Evolutionary conservation across 92 coral and sea anemone genomes (phyloP), one percentile per base, ranked within the genome.

Genomic region (Parazoanthus darwini): DNA sequence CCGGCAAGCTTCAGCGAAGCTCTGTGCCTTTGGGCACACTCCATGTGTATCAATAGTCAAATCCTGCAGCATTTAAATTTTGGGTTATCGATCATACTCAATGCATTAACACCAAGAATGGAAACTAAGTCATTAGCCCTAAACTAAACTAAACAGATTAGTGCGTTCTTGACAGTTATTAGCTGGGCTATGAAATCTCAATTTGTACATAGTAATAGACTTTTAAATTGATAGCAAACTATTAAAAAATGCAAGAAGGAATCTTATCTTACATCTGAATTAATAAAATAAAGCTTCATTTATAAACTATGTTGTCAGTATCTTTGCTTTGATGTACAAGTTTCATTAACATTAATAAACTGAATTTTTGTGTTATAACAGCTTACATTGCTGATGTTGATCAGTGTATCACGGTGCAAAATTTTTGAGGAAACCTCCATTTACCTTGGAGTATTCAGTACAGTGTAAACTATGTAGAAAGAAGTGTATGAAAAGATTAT

Each of bases 21-120:
- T 97, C 99, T 37, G 92, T 97, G 26, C 97, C 95, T 38, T 54
- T 97, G 14, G 99, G 99, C 38, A 95, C 95, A 23, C 85, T 95
- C 68, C 86, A 92, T 38, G 6, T 79, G 18, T 93, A 92, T 66
- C 91, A 81, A 43, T 86, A 78, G 59, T 20, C 0, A 8, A 20
- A 63, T 33, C 11, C 9, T 15, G 43, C 3, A 25, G 20, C 26
- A 26, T 36, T 80, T 2, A 14, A 22, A 6, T 20, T 63, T 18
- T 63, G 70, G 25, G 22, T 63, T 63, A 63, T 22, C 26, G 8
- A 20, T 20, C 25, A 0, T 18, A 63, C 70, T 23, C 70, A 63
- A 20, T 39, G 42, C 66, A 46, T 8, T 4, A 46, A 46, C 66
- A 58, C 66, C 66, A 58, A 59, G n/a, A 59, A 63, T 63, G 26